These are phyloP conservation scores for Proteles cristata DNA, from an alignment of 2,113 vertebrate genomes.

Conservation along the genomic window DNA sequence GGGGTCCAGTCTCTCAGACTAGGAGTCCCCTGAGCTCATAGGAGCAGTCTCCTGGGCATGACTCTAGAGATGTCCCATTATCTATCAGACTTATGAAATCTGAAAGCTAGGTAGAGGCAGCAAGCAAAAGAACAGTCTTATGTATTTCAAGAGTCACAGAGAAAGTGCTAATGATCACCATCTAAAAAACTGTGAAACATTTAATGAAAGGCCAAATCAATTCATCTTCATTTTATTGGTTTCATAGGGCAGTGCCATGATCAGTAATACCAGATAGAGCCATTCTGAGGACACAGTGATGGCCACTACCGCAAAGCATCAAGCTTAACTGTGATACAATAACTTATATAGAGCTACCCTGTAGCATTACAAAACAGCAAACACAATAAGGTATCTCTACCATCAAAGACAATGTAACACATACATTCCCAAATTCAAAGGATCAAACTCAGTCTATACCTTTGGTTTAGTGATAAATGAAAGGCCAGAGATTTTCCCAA, in stretches of 20 bases:
- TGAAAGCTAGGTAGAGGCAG: neutral
- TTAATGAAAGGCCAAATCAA: constrained; percentile 14
- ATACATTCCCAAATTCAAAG: neutral
- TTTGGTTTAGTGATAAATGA: neutral
- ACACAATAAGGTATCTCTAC: neutral
- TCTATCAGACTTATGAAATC: neutral
- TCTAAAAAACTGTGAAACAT: neutral
- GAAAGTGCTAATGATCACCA: neutral
- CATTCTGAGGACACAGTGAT: neutral
- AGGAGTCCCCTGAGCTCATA: neutral
- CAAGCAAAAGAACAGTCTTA: neutral
- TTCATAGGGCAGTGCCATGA: neutral
- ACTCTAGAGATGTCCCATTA: neutral
- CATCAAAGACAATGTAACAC: neutral
- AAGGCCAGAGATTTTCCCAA: neutral
- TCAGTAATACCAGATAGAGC: neutral
- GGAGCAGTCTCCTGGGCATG: neutral
- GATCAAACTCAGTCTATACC: neutral
- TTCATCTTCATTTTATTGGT: neutral
- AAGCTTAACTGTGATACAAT: neutral
- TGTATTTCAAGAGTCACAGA: neutral
- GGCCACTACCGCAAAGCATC: neutral
- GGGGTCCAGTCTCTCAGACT: neutral
- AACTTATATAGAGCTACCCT: neutral
- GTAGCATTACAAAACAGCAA: neutral